Conservation (phyloP, 2,113 vertebrate genomes). For the western clawed frog (Xenopus tropicalis) region DNA sequence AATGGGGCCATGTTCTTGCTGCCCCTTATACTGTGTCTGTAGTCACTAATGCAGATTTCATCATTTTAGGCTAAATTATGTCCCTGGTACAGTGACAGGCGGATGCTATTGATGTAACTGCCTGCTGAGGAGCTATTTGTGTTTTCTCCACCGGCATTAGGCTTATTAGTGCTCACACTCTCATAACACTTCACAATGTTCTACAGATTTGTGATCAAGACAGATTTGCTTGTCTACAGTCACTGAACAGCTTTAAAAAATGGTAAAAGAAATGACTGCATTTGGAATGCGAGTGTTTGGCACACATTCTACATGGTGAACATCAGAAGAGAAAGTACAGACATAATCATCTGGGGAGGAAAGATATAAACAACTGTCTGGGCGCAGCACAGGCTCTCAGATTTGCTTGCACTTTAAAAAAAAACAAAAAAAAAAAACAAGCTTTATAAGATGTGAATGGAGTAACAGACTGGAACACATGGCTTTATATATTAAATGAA, state of each 20-base stretch:
- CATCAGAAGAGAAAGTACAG: background rate
- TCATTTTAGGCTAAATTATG: too few relatives aligned
- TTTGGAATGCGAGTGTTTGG: constrained; percentile 6
- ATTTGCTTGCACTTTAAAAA: background rate
- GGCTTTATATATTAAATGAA: background rate
- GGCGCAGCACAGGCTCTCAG: background rate
- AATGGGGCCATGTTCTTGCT: too few relatives aligned
- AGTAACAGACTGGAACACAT: constrained; percentile 6
- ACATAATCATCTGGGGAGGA: background rate
- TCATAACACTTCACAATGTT: too few relatives aligned
- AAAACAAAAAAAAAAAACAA: background rate
- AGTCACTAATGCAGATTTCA: too few relatives aligned
- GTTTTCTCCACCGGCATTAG: too few relatives aligned
- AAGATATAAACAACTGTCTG: constrained; percentile 12
- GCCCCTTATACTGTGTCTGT: too few relatives aligned
- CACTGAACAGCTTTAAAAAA: background rate
- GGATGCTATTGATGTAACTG: too few relatives aligned
- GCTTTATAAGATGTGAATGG: background rate
- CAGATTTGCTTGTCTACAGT: background rate
- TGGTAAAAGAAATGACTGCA: background rate
- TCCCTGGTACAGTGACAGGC: too few relatives aligned
- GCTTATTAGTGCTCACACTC: too few relatives aligned
- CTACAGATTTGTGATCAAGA: too few relatives aligned
- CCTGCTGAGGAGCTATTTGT: too few relatives aligned
- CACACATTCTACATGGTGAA: background rate